phyloP scores from a whole-genome alignment of 2,888 invertebrate species.

The Cheilosia urbana region DNA sequence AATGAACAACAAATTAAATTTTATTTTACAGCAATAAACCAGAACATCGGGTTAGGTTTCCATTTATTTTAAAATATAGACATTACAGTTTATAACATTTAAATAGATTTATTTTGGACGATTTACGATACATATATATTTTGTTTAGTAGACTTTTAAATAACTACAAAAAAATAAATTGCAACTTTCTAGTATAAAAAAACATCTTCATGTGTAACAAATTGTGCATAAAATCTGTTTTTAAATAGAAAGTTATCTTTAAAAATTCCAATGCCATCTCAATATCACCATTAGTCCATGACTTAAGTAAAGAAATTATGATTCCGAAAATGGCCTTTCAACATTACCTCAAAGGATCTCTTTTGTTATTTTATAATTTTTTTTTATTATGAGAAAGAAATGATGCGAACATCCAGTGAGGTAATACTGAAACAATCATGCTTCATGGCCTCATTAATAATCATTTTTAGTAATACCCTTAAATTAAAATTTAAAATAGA shows the following conservation, averaged over 20 bases:
- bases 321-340: too few relatives aligned
- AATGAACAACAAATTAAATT: not conserved
- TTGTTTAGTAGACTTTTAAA: not conserved
- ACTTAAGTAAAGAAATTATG: not conserved
- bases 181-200: constrained; percentile 1
- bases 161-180: constrained; percentile 5
- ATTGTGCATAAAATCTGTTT: constrained; percentile 7
- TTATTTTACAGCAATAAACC: not conserved
- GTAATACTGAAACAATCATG: too few relatives aligned
- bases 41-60: constrained; percentile 4
- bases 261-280: not conserved
- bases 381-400: not conserved
- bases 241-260: not conserved
- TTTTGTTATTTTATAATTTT: not conserved
- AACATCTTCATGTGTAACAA: not conserved
- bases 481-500: too few relatives aligned
- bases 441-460: too few relatives aligned
- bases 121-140: constrained; percentile 16
- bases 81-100: constrained; percentile 17
- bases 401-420: too few relatives aligned
- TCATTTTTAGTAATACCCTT: too few relatives aligned
- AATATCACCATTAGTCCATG: not conserved
- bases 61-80: constrained; percentile 27
- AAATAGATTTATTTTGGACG: constrained; percentile 11
- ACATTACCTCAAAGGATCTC: too few relatives aligned